A percentile compares a stretch with the other conserved stretches of the same genome.
These are phyloP conservation scores for Pharmacophagus antenor DNA, from an alignment of 2,888 invertebrate species.

Conservation along the genomic window DNA sequence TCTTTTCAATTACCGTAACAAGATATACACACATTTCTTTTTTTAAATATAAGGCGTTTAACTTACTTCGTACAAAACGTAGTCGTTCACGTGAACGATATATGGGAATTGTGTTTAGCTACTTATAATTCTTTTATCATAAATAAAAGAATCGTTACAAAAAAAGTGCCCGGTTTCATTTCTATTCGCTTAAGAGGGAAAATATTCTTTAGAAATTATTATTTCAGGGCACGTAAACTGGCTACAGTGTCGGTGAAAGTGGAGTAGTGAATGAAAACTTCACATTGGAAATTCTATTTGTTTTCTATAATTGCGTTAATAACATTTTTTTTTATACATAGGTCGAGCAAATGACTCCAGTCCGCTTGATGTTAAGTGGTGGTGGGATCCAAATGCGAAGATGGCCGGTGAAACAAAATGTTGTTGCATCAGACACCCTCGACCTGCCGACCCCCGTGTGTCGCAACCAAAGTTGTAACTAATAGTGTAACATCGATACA, in stretches of 20 bases:
- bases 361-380: no score
- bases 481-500: not conserved
- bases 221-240: not conserved
- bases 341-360: no score
- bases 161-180: not conserved
- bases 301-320: no score
- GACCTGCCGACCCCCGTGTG: no score
- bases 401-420: no score
- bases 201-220: not conserved
- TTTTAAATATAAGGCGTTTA: constrained; percentile 24
- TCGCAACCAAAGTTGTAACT: no score
- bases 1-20: constrained; percentile 17
- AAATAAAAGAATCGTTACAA: not conserved
- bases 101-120: not conserved
- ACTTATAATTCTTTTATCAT: not conserved
- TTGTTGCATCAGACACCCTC: no score
- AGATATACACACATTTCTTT: constrained; percentile 25
- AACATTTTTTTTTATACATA: no score
- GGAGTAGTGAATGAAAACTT: no score
- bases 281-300: no score
- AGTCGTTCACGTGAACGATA: no score
- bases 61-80: constrained; percentile 16
- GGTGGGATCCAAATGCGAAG: no score
- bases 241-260: not conserved
- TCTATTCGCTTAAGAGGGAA: not conserved